These are phyloP conservation scores for Gulo gulo DNA, from an alignment of 2,113 vertebrate genomes.

Conservation along the genomic window DNA sequence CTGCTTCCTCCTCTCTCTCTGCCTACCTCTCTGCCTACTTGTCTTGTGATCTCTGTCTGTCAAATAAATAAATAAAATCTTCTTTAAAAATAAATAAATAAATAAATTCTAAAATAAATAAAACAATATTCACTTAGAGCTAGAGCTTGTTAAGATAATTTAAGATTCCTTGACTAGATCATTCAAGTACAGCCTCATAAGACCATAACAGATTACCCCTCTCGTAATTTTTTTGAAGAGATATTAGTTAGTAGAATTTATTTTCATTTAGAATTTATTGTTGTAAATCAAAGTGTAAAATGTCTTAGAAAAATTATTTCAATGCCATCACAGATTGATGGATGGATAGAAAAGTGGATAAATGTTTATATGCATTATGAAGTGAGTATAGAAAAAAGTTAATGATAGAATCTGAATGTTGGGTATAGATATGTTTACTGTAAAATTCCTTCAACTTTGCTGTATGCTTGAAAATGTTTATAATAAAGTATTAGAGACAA, in stretches of 20 bases:
- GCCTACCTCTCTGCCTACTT: no score
- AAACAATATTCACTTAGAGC: background rate
- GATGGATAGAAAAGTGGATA: background rate
- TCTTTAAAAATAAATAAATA: background rate
- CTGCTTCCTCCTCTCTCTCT: no score
- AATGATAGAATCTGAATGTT: background rate
- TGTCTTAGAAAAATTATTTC: constrained; percentile 5
- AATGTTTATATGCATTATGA: background rate
- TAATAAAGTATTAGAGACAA: background rate
- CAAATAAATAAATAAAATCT: no score
- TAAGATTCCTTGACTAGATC: background rate
- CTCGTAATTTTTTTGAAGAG: constrained; percentile 33
- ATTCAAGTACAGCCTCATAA: constrained; percentile 6
- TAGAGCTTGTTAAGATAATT: constrained; percentile 27
- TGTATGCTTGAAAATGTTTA: background rate
- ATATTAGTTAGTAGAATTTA: constrained; percentile 33
- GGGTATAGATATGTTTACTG: background rate
- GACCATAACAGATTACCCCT: background rate
- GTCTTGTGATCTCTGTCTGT: no score
- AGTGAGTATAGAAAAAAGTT: background rate
- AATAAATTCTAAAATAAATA: background rate
- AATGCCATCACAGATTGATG: background rate
- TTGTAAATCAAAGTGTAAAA: constrained; percentile 29
- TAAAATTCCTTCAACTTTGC: background rate
- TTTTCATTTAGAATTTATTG: constrained; percentile 35